Evolutionary conservation across 2,113 vertebrate genomes (phyloP), one percentile per base, ranked within the genome.

Genomic region (Urocitellus parryii): DNA sequence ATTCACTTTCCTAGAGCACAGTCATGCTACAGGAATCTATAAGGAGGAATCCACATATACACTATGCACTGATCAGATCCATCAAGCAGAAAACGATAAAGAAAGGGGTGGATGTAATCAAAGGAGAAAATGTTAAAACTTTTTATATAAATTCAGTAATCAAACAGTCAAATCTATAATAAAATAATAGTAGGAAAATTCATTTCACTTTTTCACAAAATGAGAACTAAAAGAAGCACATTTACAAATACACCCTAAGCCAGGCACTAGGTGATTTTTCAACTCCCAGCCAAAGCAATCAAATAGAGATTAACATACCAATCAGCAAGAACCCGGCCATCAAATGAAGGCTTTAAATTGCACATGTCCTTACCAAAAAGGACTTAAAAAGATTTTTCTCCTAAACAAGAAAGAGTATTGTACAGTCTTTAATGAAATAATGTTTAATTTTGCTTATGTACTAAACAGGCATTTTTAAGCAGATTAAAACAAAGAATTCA

Each of bases 261-360:
- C 74, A 76, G 63, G 63, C 39, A 51, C 48, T 24, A 20, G 8
- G 82, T 95, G 79, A 94, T 85, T 90, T 92, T 78, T 93, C 86
- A 94, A 48, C 37, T 88, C 53, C 45, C 51, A 11, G 76, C 74
- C 48, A 87, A 95, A 92, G 91, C 83, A 97, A 97, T 97, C 93
- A 97, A 96, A 95, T 16, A 58, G 39, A 95, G 96, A 97, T 98
- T 96, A 95, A 85, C 94, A 96, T 90, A 70, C 76, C 96, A 94
- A 48, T 85, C 88, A 48, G 45, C 45, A 82, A 79, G 88, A 37
- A 85, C 24, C 77, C 78, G 20, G 56, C 53, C 91, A n/a, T 83
- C 92, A 73, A 94, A 94, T 37, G 12, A 96, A 91, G 91, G 76
- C 53, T 91, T 95, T 84, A 81, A 96, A 83, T 73, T 93, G 83